Base-by-base conservation (phyloP, 2,113 vertebrate genomes). In the Xiphorhynchus elegans region DNA sequence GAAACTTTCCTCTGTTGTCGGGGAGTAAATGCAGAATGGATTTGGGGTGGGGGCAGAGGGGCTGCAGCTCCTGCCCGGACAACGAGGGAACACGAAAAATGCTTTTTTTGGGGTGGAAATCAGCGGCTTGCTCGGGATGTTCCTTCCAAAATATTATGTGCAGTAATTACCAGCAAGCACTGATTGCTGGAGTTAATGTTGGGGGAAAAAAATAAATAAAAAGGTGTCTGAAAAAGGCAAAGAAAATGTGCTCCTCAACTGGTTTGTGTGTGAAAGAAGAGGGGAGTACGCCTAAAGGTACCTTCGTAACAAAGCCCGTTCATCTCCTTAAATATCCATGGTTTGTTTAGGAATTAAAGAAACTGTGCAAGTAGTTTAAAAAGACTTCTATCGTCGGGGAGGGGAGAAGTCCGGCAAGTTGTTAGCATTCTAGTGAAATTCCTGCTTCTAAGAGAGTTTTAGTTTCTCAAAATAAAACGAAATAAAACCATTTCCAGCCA, bases 341-440 rank as follows among this genome's bases (percentile, higher is more conserved):
- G n/a, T 69, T 88, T 59, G 39, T 47, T 92, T 67, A 90, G 81
- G 42, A 86, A 63, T 82, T 78, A 63, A 78, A 73, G 24, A 44
- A 86, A 50, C 21, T 39, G 35, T 63, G 64, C 13, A 52, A 81
- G 11, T 68, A 28, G 63, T 80, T 86, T 55, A 3, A 39, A 79
- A 73, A 56, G 18, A 75, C 15, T 63, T 76, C 8, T 20, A 35
- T 46, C 2, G 8, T 17, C 1, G 0, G 3, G 23, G 46, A 75
- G 24, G 18, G 4, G 1, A 17, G 17, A 58, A 28, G 28, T 62
- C 73, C 64, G 80, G 39, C 72, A 84, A 16, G 17, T 31, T 55
- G 40, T 56, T 39, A 33, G 25, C 20, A 13, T 74, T 84, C 46
- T 13, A 19, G 23, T 77, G 53, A 66, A 92, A 90, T 86, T 74